phyloP scores from a whole-genome alignment of 2,113 vertebrate genomes.

The Telmatochromis sp. region DNA sequence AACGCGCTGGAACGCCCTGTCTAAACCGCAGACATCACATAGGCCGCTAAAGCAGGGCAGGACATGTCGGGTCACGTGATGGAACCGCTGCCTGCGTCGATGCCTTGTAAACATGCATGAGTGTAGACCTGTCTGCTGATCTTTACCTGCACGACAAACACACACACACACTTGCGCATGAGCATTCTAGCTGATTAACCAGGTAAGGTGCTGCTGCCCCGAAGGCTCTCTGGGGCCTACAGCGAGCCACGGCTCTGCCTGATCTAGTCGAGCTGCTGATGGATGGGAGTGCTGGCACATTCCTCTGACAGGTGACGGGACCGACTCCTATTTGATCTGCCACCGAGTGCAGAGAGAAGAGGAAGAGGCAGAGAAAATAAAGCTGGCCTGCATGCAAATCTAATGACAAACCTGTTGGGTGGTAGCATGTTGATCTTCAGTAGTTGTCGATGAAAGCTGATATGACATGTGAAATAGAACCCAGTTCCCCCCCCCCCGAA shows the following conservation, averaged over 20 bases:
- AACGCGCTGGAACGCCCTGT: conserved; percentile 72
- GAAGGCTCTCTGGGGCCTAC: conserved; percentile 32
- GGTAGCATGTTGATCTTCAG: background rate
- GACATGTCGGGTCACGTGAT: conserved; percentile 70
- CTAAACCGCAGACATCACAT: conserved; percentile 77
- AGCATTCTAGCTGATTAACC: background rate
- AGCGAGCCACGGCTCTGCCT: conserved; percentile 25
- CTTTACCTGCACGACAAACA: background rate
- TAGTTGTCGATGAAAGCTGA: background rate
- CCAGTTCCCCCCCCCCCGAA: rapidly evolving
- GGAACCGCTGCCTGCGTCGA: conserved; percentile 41
- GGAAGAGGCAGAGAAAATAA: conserved; percentile 56
- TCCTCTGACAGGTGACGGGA: conserved; percentile 71
- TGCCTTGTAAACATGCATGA: conserved; percentile 43
- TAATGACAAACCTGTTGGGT: background rate
- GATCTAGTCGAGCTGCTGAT: conserved; percentile 55
- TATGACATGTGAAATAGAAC: background rate
- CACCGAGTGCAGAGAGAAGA: conserved; percentile 64
- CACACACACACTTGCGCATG: background rate
- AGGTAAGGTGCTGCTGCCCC: conserved; percentile 36
- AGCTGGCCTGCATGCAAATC: background rate
- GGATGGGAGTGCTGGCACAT: conserved; percentile 60
- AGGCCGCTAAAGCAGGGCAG: conserved; percentile 65
- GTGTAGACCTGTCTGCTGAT: background rate
- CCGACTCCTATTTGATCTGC: conserved; percentile 66